Percentiles rank a stretch among this genome's conserved stretches.
These are phyloP conservation scores for Hartigia nigra DNA, from an alignment of 2,888 invertebrate species.

Conservation along the genomic window DNA sequence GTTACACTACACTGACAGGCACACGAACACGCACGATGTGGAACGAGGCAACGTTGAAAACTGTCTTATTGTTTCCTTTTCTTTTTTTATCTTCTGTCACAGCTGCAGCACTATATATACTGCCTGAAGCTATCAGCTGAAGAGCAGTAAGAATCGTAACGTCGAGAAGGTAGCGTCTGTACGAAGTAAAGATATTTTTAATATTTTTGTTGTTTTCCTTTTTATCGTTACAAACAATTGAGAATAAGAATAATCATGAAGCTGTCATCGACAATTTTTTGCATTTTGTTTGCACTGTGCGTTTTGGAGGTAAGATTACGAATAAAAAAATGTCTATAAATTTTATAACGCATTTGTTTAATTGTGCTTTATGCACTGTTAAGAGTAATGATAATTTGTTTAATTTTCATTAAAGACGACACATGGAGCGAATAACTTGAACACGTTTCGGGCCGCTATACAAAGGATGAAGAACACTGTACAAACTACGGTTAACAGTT, in stretches of 20 bases:
- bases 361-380: background rate
- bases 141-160: background rate
- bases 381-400: background rate
- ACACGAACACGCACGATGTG: background rate
- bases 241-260: background rate
- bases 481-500: background rate
- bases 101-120: background rate
- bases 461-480: slow-evolving; percentile 11
- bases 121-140: background rate
- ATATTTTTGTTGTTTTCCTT: background rate
- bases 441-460: background rate
- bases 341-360: too few species aligned
- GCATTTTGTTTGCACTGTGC: background rate
- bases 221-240: background rate
- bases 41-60: too few species aligned
- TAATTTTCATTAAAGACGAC: background rate
- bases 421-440: background rate
- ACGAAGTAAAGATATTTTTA: background rate
- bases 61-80: too few species aligned
- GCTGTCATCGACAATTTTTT: background rate
- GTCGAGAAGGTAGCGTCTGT: background rate
- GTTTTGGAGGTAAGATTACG: background rate
- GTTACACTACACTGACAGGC: background rate
- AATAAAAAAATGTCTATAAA: too few species aligned
- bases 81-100: background rate